Base-by-base conservation (phyloP, 2,113 vertebrate genomes). In the Carassius auratus region DNA sequence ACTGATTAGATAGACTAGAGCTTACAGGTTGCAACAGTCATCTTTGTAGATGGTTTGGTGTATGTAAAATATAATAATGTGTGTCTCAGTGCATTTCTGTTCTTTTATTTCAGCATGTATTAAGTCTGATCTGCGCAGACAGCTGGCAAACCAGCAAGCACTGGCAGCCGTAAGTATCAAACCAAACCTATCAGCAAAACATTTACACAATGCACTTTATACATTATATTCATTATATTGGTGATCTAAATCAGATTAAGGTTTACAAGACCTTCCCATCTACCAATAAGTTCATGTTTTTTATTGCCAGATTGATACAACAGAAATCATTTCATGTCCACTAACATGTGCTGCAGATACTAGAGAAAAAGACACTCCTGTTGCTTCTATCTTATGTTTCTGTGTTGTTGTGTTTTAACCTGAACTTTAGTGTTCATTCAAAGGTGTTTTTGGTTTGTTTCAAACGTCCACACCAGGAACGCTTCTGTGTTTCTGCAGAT, bases 111-210 rank as follows among this genome's bases (percentile, higher is more conserved):
- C 75, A 89, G 88, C 52, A 3, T 79, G 50, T 76, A 89, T 89
- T 38, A 89, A 85, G 66, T 81, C 88, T 15, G 88, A 89, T 62
- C 83, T 89, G 17, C 88, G 88, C 82, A 85, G 88, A n/a, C 88
- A 89, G 85, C 64, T 42, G 45, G 88, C 88, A 6, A 85, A 87
- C 68, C 85, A 87, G 52, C 45, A 86, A 55, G 78, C 64, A 36
- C 61, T 68, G 69, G 45, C 38, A 10, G 30, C 88, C 15, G 88
- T 89, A 48, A 89, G 88, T 89, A 71, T 38, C 45, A 14, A 8
- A 23, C 36, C 52, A 75, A 10, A 82, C 23, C 5, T 81, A n/a
- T n/a, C 57, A 61, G 23, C 42, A 50, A 5, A 64, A 73, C 36
- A 36, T 4, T 38, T 4, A 59, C 23, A 33, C 38, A 48, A 1